phyloP scores from a whole-genome alignment of 2,113 vertebrate genomes.

The Anthoscopus minutus region DNA sequence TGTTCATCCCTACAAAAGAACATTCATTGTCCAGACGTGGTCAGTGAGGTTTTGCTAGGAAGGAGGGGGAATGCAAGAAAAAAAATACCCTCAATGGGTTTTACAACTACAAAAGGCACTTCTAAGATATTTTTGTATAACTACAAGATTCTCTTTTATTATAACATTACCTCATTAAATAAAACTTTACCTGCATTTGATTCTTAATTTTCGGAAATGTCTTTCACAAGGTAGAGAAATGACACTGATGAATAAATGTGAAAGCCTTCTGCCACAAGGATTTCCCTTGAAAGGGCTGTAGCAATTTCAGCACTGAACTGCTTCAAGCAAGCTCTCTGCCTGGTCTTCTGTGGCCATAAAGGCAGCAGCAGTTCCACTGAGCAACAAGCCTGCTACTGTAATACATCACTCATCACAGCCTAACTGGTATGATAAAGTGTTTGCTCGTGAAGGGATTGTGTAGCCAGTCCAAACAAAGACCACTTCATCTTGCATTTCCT shows the following conservation, averaged over 20 bases:
- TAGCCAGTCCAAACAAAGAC: slow-evolving; percentile 56
- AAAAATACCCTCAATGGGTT: not conserved
- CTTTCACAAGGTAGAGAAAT: not conserved
- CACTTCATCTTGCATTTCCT: slow-evolving; percentile 67
- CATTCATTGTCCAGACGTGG: not conserved
- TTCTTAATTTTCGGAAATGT: not conserved
- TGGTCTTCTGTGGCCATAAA: not conserved
- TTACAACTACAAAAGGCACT: not conserved
- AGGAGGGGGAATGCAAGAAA: not conserved
- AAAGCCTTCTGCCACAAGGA: not conserved
- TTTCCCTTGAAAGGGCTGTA: not conserved
- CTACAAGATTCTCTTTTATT: not conserved
- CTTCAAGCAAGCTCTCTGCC: not conserved
- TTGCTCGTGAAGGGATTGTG: slow-evolving; percentile 37
- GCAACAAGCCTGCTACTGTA: slow-evolving; percentile 55
- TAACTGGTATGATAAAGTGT: slow-evolving; percentile 47
- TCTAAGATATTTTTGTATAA: not conserved
- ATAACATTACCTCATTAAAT: not conserved
- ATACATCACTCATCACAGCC: slow-evolving; percentile 47
- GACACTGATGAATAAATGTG: not conserved
- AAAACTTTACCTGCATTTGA: not conserved
- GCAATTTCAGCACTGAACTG: not conserved
- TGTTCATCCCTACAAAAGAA: not conserved
- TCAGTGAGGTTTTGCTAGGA: not conserved
- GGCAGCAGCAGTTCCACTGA: not conserved